Conservation (phyloP, 2,113 vertebrate genomes). For the Rhea pennata region DNA sequence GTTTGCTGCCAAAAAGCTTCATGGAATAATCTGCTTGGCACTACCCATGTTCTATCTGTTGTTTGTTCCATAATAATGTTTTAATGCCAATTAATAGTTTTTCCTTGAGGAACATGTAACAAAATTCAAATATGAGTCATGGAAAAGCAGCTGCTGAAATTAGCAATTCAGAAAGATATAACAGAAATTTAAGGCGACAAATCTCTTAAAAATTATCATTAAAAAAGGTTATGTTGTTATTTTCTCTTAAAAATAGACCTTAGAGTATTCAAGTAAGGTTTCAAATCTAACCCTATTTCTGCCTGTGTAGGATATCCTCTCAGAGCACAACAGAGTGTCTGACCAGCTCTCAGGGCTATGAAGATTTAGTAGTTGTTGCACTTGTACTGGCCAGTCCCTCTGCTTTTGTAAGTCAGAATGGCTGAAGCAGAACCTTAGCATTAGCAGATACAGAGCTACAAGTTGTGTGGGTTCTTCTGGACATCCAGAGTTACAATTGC, state of each 20-base stretch:
- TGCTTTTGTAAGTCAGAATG: neutral
- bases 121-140: neutral
- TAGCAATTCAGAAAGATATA: neutral
- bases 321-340: neutral
- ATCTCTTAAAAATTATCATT: neutral
- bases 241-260: neutral
- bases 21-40: neutral
- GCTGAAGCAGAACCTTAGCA: neutral
- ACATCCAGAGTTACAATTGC: accelerated
- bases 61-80: slow-evolving; percentile 1
- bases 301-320: neutral
- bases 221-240: neutral
- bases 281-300: neutral
- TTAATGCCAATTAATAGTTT: neutral
- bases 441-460: neutral
- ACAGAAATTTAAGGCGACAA: neutral
- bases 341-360: neutral
- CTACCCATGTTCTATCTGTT: neutral
- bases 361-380: neutral
- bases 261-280: neutral
- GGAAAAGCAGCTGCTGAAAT: neutral
- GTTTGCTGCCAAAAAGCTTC: slow-evolving; percentile 26
- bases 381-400: neutral
- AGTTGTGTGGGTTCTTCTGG: neutral
- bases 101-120: neutral